These are phyloP conservation scores for Asobara japonica DNA, from an alignment of 1,140 invertebrate species.

Conservation along the genomic window DNA sequence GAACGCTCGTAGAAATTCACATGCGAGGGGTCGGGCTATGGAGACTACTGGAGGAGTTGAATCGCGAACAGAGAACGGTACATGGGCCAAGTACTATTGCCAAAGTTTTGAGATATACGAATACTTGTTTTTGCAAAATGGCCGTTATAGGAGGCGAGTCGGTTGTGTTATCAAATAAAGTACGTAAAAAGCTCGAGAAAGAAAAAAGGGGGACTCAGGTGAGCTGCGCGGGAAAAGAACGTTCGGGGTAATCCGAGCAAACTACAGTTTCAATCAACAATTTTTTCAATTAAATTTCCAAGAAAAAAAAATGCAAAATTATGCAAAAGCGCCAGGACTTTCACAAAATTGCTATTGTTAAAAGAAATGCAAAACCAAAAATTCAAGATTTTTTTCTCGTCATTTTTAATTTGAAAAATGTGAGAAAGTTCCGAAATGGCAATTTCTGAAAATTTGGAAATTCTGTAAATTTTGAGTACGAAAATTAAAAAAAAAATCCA, in stretches of 20 bases:
- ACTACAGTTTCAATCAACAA: too few species aligned
- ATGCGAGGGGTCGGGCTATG: neutral
- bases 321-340: too few species aligned
- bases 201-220: neutral
- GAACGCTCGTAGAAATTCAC: constrained; percentile 10
- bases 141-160: neutral
- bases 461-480: too few species aligned
- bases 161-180: constrained; percentile 5
- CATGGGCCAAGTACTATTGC: constrained; percentile 41
- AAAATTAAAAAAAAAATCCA: too few species aligned
- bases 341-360: too few species aligned
- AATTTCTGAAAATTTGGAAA: too few species aligned
- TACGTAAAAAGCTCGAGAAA: neutral
- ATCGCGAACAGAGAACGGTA: constrained; percentile 20
- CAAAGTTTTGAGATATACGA: constrained; percentile 57
- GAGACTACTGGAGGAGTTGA: constrained; percentile 21
- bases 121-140: constrained; percentile 54
- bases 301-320: too few species aligned
- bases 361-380: too few species aligned
- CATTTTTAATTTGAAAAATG: too few species aligned
- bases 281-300: too few species aligned
- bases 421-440: too few species aligned
- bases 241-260: neutral
- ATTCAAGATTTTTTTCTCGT: too few species aligned
- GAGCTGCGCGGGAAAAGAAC: neutral